Conservation (phyloP, 2,888 invertebrate genomes). For the Pseudanteris insignis region DNA sequence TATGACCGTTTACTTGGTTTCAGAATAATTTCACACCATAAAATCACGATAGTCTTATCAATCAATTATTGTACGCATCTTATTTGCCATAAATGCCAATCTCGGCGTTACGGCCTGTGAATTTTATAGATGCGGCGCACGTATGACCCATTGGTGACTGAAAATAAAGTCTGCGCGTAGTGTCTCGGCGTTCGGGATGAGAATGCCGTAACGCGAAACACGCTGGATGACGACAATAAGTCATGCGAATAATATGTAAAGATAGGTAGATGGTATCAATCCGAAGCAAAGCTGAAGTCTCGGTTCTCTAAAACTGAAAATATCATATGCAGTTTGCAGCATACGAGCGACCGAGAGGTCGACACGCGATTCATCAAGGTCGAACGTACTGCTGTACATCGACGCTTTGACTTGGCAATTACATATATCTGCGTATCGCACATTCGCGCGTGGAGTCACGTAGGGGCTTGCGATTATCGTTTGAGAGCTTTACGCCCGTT, state of each 20-base stretch:
- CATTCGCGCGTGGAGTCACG: constrained; percentile 46
- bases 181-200: no score
- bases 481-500: constrained; percentile 46
- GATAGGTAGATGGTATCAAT: constrained; percentile 30
- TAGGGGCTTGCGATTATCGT: constrained; percentile 38
- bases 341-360: constrained; percentile 45
- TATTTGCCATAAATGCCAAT: no score
- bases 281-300: constrained; percentile 32
- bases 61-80: no score
- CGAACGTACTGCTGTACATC: constrained; percentile 38
- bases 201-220: constrained; percentile 1
- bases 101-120: no score
- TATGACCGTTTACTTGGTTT: no score
- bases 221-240: constrained; percentile 30
- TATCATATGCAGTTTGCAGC: constrained; percentile 39
- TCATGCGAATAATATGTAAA: constrained; percentile 33
- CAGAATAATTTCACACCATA: no score
- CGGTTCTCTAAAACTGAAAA: constrained; percentile 35
- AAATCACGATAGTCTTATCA: background rate
- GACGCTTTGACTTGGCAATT: constrained; percentile 44
- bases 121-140: constrained; percentile 12
- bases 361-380: constrained; percentile 46
- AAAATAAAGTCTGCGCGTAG: no score
- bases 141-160: constrained; percentile 9
- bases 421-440: constrained; percentile 45